Evolutionary conservation across 2,113 vertebrate genomes (phyloP).

Genomic region (Pluvialis apricaria): DNA sequence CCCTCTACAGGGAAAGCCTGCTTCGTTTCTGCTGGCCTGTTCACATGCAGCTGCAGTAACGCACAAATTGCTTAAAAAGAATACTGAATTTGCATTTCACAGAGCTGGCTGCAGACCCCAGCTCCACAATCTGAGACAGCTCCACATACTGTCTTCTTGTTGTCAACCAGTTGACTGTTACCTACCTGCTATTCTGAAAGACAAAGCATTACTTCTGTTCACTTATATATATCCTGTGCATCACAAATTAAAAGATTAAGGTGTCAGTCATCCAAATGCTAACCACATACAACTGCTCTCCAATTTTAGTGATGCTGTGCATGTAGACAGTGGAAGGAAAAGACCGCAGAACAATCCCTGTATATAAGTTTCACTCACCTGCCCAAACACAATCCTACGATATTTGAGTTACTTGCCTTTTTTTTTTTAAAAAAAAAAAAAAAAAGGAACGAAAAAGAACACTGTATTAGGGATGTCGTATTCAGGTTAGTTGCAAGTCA

Average conservation of each 20-base stretch:
- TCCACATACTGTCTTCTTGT: neutral
- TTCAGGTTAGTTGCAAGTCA: neutral
- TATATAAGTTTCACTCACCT: neutral
- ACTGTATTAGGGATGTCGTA: neutral
- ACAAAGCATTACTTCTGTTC: neutral
- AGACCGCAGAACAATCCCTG: neutral
- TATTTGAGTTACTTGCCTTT: neutral
- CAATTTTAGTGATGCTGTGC: neutral
- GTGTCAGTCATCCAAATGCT: neutral
- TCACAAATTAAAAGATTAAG: neutral
- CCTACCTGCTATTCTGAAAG: neutral
- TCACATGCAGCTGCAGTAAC: neutral
- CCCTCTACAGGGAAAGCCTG: neutral
- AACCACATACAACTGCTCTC: neutral
- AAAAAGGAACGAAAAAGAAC: neutral
- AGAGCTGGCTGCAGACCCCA: neutral
- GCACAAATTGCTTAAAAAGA: neutral
- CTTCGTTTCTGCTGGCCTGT: neutral
- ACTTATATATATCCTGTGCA: neutral
- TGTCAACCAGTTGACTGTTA: neutral
- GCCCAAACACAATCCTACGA: neutral
- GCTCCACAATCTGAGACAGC: neutral
- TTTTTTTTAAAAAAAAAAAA: neutral
- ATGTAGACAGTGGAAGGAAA: neutral
- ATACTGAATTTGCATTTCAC: neutral